Evolutionary conservation across 2,113 vertebrate genomes (phyloP).

Genomic region (Piliocolobus tephrosceles): DNA sequence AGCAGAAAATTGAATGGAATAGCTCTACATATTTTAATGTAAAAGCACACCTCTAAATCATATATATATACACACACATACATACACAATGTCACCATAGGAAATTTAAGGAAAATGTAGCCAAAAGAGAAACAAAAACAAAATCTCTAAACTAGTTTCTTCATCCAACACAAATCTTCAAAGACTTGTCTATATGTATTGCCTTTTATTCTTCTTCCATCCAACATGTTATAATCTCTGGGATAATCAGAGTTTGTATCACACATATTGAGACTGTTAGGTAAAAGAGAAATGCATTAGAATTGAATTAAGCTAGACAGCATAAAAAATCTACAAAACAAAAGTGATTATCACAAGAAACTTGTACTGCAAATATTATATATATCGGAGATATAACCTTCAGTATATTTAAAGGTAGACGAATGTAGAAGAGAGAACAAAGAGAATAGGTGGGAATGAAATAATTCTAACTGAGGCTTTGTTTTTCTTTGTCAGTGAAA

Average conservation of each 20-base stretch:
- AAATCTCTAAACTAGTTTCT: background rate
- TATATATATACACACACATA: background rate
- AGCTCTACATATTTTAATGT: background rate
- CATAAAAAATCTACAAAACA: background rate
- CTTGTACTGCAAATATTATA: background rate
- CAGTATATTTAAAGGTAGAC: background rate
- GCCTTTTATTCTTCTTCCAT: background rate
- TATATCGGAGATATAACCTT: background rate
- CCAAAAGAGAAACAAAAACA: background rate
- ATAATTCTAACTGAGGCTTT: background rate
- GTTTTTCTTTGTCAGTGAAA: conserved; percentile 1
- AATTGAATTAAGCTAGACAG: background rate
- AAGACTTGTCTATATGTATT: background rate
- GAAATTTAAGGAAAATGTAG: background rate
- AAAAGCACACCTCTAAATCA: background rate
- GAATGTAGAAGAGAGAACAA: background rate
- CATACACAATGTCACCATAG: background rate
- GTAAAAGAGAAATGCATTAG: background rate
- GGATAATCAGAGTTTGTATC: background rate
- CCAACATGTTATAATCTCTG: background rate
- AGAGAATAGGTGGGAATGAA: background rate
- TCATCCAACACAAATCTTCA: background rate
- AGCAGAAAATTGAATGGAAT: background rate
- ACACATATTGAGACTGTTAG: background rate
- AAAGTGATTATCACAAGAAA: background rate